Evolutionary conservation across 2,113 vertebrate genomes (phyloP), one percentile per base, ranked within the genome.

Genomic region (Astur gentilis): DNA sequence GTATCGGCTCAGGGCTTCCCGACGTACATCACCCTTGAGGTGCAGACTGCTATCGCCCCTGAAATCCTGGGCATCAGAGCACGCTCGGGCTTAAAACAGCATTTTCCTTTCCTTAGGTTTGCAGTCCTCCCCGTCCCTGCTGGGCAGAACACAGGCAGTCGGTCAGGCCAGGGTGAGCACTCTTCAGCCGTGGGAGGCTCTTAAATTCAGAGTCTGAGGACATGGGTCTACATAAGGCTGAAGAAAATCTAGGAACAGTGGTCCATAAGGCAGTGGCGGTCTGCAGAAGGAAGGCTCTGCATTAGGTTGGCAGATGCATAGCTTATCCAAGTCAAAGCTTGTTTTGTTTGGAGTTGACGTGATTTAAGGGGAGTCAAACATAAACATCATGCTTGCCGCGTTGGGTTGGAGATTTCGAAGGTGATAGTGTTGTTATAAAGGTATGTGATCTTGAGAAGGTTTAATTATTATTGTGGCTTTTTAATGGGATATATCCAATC

Each of bases 401-500:
- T 31, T 71, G 47, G 72, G 64, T 64, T 55, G 72, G 60, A 91
- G 80, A 89, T 83, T 95, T 71, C 79, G 22, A 91, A 76, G 5
- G 17, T 83, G 80, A 55, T 71, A 62, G 58, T 85, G 49, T 72
- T 95, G 32, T 88, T 94, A 50, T 62, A 95, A 85, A 95, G 62
- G 57, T 93, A 62, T 77, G 75, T 77, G 55, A 83, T 93, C 75
- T 88, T 95, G 17, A 93, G 76, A 94, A 86, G 72, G 25, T 73
- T 96, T 96, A 91, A 90, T 96, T 96, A 90, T 88, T 92, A 45
- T 73, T 95, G 92, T 93, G 95, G 92, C 62, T 96, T 93, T 96
- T 96, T 92, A 4, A 77, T 96, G 87, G 66, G 71, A 38, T 90
- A 10, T 72, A 90, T 61, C 58, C 70, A 90, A 16, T 88, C 44